Evolutionary conservation across 2,797 vertebrate genomes (phyloP).

Genomic region (Pipistrellus pipistrellus): DNA sequence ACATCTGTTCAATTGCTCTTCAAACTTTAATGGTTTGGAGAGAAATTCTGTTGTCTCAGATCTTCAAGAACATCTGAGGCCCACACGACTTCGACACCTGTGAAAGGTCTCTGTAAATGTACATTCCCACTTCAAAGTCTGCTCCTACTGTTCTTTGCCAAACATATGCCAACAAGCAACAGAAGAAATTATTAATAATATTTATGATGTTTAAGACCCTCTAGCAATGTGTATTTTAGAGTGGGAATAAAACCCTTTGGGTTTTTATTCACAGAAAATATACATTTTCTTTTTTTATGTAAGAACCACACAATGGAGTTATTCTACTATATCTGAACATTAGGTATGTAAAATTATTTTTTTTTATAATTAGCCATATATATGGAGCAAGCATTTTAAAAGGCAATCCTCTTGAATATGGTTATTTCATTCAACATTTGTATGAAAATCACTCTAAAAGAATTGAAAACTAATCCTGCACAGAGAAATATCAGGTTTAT

Average conservation of each 20-base stretch:
- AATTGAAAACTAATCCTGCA: not conserved
- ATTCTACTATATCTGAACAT: not conserved
- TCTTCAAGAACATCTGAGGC: slow-evolving; percentile 91
- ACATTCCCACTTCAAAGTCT: slow-evolving; percentile 86
- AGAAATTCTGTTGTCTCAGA: slow-evolving; percentile 90
- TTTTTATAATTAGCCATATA: not conserved
- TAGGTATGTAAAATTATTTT: not conserved
- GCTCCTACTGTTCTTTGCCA: slow-evolving; percentile 83
- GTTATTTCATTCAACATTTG: not conserved
- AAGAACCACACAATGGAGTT: not conserved
- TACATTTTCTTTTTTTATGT: not conserved
- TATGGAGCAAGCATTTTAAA: not conserved
- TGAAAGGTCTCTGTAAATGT: slow-evolving; percentile 84
- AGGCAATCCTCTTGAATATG: not conserved
- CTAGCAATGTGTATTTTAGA: slow-evolving; percentile 69
- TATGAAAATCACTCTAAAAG: not conserved
- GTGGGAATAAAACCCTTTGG: slow-evolving; percentile 32
- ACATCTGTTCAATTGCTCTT: slow-evolving; percentile 90
- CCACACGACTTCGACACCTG: slow-evolving; percentile 86
- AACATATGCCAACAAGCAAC: slow-evolving; percentile 84
- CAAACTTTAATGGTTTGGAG: slow-evolving; percentile 89
- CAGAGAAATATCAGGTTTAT: not conserved
- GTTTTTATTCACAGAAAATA: not conserved
- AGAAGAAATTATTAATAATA: slow-evolving; percentile 86
- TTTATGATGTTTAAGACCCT: slow-evolving; percentile 78